phyloP scores from a whole-genome alignment of 2,888 invertebrate genomes.

The Geophilus truncorum region DNA sequence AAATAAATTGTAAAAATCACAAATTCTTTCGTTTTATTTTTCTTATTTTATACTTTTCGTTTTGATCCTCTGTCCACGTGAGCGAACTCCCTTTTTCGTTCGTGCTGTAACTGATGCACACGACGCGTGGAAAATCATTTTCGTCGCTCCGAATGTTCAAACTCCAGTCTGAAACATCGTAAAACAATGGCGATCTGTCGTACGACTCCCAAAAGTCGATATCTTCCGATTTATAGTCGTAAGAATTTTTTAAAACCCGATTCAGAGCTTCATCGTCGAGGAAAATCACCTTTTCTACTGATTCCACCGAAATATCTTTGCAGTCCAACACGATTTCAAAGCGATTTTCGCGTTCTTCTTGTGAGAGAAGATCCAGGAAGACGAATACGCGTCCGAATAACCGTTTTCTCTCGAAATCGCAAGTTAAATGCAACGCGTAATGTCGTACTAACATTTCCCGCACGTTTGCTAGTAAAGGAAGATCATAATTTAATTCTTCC shows the following conservation, averaged over 20 bases:
- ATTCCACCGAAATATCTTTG: neutral
- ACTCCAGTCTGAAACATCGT: neutral
- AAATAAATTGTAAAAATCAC: neutral
- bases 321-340: neutral
- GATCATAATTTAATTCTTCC: neutral
- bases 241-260: neutral
- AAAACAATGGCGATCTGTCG: neutral
- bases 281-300: neutral
- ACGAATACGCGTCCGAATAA: neutral
- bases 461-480: neutral
- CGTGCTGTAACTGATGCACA: neutral
- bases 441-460: neutral
- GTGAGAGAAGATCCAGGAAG: neutral
- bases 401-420: neutral
- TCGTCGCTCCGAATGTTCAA: neutral
- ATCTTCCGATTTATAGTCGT: neutral
- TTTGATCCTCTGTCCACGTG: conserved; percentile 1
- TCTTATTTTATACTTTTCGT: neutral
- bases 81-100: neutral
- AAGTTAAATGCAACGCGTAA: neutral
- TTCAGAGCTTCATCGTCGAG: neutral
- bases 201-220: neutral
- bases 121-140: neutral
- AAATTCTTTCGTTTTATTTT: too few species aligned
- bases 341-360: neutral